Percentiles rank a stretch among this genome's conserved stretches.
These are phyloP conservation scores for Pyrochroa serraticornis DNA, from an alignment of 2,888 invertebrate genomes.

Conservation along the genomic window DNA sequence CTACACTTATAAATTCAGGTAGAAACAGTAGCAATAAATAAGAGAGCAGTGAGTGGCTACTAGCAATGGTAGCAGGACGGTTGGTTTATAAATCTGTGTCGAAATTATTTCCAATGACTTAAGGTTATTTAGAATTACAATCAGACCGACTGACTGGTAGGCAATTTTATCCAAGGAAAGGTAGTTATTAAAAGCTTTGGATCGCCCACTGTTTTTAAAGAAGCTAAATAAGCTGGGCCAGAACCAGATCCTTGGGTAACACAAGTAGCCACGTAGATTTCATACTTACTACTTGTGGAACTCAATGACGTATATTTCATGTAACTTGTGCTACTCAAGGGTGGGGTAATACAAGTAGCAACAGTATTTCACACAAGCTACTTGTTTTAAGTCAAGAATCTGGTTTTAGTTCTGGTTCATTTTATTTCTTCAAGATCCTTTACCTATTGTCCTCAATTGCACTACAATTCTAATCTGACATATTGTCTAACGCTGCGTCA, in stretches of 20 bases:
- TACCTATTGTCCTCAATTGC: constrained; percentile 10
- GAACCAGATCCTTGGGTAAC: constrained; percentile 56
- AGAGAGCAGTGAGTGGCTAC: constrained; percentile 26
- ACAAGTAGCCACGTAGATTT: constrained; percentile 53
- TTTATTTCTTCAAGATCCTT: constrained; percentile 42
- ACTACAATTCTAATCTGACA: constrained; percentile 11
- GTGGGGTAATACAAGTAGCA: constrained; percentile 6
- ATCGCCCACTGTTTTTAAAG: constrained; percentile 57
- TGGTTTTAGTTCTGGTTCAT: constrained; percentile 41
- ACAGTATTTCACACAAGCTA: background rate
- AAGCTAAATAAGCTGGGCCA: constrained; percentile 37
- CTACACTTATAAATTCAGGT: constrained; percentile 29
- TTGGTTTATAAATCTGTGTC: constrained; percentile 28
- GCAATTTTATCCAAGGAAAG: constrained; percentile 51
- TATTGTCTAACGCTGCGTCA: constrained; percentile 10
- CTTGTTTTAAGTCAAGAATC: background rate
- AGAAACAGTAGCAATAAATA: constrained; percentile 31
- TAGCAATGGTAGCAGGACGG: constrained; percentile 21
- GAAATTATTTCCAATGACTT: constrained; percentile 48
- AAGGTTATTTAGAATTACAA: constrained; percentile 51
- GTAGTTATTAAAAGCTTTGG: constrained; percentile 55
- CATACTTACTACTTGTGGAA: constrained; percentile 56
- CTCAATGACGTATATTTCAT: constrained; percentile 45
- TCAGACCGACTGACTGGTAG: constrained; percentile 46
- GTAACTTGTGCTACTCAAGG: constrained; percentile 6